Base-by-base conservation (phyloP, 2,797 vertebrate genomes). In the Danionella dracula region DNA sequence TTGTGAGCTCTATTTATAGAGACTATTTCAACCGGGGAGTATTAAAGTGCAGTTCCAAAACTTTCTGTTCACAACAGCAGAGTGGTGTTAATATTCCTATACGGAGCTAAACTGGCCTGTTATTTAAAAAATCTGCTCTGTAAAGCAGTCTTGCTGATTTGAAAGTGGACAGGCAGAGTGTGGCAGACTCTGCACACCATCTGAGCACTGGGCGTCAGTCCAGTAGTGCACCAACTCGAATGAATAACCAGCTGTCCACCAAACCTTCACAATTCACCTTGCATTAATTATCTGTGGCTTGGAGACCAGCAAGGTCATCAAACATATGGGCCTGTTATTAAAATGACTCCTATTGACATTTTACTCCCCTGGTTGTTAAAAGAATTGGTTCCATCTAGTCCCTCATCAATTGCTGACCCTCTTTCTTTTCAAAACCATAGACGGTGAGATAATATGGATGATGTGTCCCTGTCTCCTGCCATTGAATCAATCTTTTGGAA, bases 211-310 rank as follows among this genome's bases (percentile, higher is more conserved):
- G 48, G 70, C 67, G 62, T 41, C 40, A 31, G 40, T 56, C 68
- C 75, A 71, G 60, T 13, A 50, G 45, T 49, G 21, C 48, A 61
- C 59, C 54, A 56, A 50, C 40, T 58, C 29, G 31, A 40, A 60
- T 50, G 21, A 64, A 60, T 56, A 75, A 56, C 55, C 55, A 66
- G 55, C 56, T 66, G 40, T 66, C 35, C 61, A 72, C 62, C 55
- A 44, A 71, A 66, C 66, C 66, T 72, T 21, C 65, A 35, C 42
- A 56, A 45, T 60, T 71, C 48, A 50, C 23, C 59, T 27, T 37
- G 37, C 56, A 37, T 42, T 29, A 41, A 51, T 49, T 58, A 50
- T 45, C 20, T 45, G 46, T 31, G 27, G 13, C 40, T 54, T 46
- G 31, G 40, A 65, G 31, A 54, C 20, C 19, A 46, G 10, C 19